These are phyloP conservation scores for Zoanthus solanderi DNA, from an alignment of 92 coral and sea anemone species.

Conservation along the genomic window DNA sequence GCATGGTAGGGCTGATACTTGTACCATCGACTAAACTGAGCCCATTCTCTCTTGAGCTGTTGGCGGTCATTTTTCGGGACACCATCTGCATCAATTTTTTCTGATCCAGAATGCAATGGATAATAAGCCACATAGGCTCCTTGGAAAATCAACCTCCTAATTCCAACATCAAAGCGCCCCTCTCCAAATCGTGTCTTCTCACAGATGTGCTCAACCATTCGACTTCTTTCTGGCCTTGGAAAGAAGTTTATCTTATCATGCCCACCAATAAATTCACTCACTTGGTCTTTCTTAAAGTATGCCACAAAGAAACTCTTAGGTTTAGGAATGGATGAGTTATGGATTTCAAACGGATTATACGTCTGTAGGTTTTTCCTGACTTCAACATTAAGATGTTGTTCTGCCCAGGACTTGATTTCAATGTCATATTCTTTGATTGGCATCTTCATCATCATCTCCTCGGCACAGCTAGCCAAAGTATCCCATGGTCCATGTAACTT, in stretches of 20 bases:
- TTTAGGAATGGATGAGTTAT: conserved; percentile 66
- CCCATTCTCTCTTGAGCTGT: conserved; percentile 90
- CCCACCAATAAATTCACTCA: conserved; percentile 76
- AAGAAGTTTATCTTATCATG: conserved; percentile 84
- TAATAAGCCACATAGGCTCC: conserved; percentile 84
- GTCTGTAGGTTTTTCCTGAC: conserved; percentile 62
- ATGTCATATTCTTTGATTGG: conserved; percentile 88
- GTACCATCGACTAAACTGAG: conserved; percentile 86
- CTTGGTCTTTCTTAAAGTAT: conserved; percentile 72
- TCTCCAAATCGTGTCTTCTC: conserved; percentile 76
- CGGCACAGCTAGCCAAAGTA: conserved; percentile 76
- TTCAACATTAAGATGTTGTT: conserved; percentile 65
- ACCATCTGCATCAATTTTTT: conserved; percentile 71
- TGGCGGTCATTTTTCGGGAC: conserved; percentile 80
- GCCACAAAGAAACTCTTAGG: conserved; percentile 85
- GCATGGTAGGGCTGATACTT: conserved; percentile 96
- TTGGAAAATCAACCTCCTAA: conserved; percentile 78
- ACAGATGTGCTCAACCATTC: conserved; percentile 90
- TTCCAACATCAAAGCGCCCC: conserved; percentile 82
- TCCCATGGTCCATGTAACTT: conserved; percentile 91
- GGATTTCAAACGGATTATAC: conserved; percentile 82
- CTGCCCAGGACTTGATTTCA: conserved; percentile 78
- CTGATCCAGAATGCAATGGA: conserved; percentile 93
- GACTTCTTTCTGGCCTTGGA: conserved; percentile 89
- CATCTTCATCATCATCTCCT: conserved; percentile 93